Evolutionary conservation across 2,888 invertebrate species (phyloP).

Genomic region (Ophion ventricosus): DNA sequence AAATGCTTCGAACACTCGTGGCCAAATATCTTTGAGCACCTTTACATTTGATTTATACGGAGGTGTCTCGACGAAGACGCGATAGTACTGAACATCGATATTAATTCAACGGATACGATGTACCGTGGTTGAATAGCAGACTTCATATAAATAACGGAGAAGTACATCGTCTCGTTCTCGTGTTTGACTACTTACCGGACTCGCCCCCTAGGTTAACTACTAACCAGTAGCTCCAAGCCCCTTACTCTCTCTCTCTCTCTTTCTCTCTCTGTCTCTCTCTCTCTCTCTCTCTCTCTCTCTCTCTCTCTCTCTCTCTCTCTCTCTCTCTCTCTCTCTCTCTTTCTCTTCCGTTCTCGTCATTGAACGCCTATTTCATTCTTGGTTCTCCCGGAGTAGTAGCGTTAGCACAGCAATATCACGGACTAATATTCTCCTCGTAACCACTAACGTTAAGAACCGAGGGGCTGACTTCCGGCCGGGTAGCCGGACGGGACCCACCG

Average conservation of each 20-base stretch:
- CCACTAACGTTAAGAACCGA: conserved; percentile 64
- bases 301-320: conserved; percentile 5
- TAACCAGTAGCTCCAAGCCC: conserved; percentile 24
- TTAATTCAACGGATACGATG: conserved; percentile 2
- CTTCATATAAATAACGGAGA: neutral
- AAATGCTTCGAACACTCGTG: neutral
- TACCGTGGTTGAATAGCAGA: conserved; percentile 5
- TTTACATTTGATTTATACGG: neutral
- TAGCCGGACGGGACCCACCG: conserved; percentile 62
- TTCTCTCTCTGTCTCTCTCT: conserved; percentile 3
- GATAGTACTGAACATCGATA: neutral
- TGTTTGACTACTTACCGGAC: conserved; percentile 54
- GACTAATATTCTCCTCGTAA: conserved; percentile 67
- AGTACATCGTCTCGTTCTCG: conserved; percentile 32
- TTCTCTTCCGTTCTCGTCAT: conserved; percentile 22
- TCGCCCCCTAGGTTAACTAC: conserved; percentile 53
- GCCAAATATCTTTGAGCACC: neutral
- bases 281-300: conserved; percentile 10
- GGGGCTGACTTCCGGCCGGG: conserved; percentile 63
- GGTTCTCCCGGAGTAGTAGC: conserved; percentile 35
- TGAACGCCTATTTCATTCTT: conserved; percentile 56
- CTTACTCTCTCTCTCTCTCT: conserved; percentile 10
- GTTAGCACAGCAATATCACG: conserved; percentile 61
- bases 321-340: conserved; percentile 21
- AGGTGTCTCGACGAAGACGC: neutral